Percentiles rank a stretch among this genome's conserved stretches.
phyloP scores from a whole-genome alignment of 2,888 invertebrate species.

The Adela reaumurella region DNA sequence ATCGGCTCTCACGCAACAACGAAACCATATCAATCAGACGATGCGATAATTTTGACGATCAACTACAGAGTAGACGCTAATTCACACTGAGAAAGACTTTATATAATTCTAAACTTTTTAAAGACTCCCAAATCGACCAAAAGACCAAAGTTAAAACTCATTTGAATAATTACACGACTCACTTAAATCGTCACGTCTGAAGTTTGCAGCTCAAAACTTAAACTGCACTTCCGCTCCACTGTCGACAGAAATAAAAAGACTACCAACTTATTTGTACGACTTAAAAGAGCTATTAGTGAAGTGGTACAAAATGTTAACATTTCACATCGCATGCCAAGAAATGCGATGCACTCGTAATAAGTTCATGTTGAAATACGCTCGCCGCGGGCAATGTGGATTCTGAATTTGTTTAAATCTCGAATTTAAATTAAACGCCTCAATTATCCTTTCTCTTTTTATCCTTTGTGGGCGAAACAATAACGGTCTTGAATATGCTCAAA shows the following conservation, averaged over 20 bases:
- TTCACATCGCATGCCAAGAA: conserved; percentile 7
- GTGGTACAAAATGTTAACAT: conserved; percentile 7
- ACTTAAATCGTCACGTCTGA: neutral
- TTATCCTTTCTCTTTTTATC: too few species aligned
- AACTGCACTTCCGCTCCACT: neutral
- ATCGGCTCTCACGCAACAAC: too few species aligned
- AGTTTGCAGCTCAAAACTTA: neutral
- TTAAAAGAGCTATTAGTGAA: conserved; percentile 11
- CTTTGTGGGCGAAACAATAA: too few species aligned
- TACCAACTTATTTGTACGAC: conserved; percentile 1
- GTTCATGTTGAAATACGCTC: neutral
- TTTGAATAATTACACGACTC: neutral
- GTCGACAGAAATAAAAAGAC: neutral
- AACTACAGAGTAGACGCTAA: too few species aligned
- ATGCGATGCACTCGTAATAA: conserved; percentile 3
- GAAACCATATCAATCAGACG: too few species aligned
- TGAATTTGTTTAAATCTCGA: neutral
- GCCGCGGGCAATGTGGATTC: neutral
- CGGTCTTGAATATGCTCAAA: too few species aligned
- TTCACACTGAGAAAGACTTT: too few species aligned
- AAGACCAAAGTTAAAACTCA: neutral
- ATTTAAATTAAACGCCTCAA: too few species aligned
- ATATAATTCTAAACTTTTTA: too few species aligned
- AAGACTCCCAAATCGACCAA: too few species aligned
- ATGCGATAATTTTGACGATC: too few species aligned